phyloP scores from a whole-genome alignment of 2,888 invertebrate species.

The Bedellia somnulentella region DNA sequence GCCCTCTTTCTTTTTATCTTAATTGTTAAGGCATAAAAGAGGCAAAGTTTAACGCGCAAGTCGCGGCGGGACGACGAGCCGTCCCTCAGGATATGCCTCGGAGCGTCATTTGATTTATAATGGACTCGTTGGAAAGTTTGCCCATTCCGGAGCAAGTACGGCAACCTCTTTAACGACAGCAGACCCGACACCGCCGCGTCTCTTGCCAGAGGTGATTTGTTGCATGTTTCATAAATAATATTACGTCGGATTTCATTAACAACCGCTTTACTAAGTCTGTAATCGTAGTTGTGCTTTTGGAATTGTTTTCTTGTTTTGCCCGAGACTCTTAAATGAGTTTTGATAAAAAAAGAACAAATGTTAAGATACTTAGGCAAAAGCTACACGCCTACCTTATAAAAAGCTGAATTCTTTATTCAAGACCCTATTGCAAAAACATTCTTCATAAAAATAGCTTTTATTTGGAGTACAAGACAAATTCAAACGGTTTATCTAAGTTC shows the following conservation, averaged over 20 bases:
- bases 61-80: slow-evolving; percentile 42
- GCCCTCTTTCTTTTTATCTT: slow-evolving; percentile 60
- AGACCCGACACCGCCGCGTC: slow-evolving; percentile 37
- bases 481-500: neutral
- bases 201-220: slow-evolving; percentile 58
- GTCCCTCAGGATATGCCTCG: slow-evolving; percentile 57
- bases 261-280: too few relatives aligned
- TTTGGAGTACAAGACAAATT: neutral
- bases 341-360: too few relatives aligned
- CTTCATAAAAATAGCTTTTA: too few relatives aligned
- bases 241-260: slow-evolving; percentile 60
- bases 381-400: too few relatives aligned
- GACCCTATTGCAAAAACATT: too few relatives aligned
- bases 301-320: too few relatives aligned
- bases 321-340: too few relatives aligned
- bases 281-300: too few relatives aligned
- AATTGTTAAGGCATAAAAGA: slow-evolving; percentile 58
- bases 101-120: slow-evolving; percentile 62
- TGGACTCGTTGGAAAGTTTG: slow-evolving; percentile 59
- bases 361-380: too few relatives aligned
- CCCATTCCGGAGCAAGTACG: slow-evolving; percentile 50
- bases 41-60: slow-evolving; percentile 51
- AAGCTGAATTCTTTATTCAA: too few relatives aligned
- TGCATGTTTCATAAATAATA: slow-evolving; percentile 60
- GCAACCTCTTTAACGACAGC: slow-evolving; percentile 55